Evolutionary conservation across 2,888 invertebrate genomes (phyloP), one percentile per base, ranked within the genome.

Genomic region (Tholera decimalis): DNA sequence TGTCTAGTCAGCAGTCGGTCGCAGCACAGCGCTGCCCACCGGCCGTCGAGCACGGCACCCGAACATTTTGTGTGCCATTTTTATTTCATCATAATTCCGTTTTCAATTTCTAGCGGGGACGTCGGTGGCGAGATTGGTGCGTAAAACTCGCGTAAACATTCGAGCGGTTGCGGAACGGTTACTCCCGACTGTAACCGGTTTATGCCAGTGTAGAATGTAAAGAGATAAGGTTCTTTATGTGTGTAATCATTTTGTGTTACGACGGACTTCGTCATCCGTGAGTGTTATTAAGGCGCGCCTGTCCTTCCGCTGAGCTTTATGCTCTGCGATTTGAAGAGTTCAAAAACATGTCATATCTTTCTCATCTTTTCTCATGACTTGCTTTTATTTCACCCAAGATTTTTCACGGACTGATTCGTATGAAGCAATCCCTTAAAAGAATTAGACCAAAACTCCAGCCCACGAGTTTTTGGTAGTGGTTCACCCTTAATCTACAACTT

Each of bases 71-170:
- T 77, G 79, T 84, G 80, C 81, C 85, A 88, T 91, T 93, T 92
- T 93, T 92, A 93, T 92, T 92, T 88, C 85, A 89, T 89, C 91
- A 92, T 93, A 90, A 93, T 93, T 92, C 87, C 89, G 88, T 92
- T 95, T 94, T 94, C 94, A 93, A 94, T 94, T 93, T 93, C 91
- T 91, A 88, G 86, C 88, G 85, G 82, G 80, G 81, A 85, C 80
- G 83, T 85, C 83, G 84, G 80, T 77, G 83, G 85, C 87, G 89
- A 92, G 93, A 94, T 94, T 93, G 94, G 88, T 89, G 92, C 91
- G 91, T 95, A 94, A 94, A 94, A 94, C 79, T 91, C 91, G 88
- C 94, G 93, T 94, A 93, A 94, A 93, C 92, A 91, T 93, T 89
- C 86, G 88, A 92, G 91, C 92, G 91, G 90, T 93, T 90, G 91